These are phyloP conservation scores for Pandemis corylana DNA, from an alignment of 2,888 invertebrate species.

Conservation along the genomic window DNA sequence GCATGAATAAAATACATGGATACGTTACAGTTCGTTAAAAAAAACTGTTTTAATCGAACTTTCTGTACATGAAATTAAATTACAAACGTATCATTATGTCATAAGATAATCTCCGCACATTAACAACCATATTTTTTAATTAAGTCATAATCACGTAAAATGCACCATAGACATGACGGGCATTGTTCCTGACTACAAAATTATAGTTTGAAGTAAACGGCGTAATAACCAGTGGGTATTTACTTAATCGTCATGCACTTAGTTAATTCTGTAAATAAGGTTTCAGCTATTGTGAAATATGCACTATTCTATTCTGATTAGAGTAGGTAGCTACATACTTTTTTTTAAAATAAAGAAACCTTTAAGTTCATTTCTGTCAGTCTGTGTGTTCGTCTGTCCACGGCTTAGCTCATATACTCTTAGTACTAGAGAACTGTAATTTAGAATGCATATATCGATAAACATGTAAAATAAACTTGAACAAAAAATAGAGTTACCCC, in stretches of 20 bases:
- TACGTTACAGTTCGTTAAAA: no score
- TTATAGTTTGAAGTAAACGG: not conserved
- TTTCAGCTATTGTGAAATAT: not conserved
- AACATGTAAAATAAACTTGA: no score
- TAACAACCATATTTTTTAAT: not conserved
- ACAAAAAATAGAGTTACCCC: no score
- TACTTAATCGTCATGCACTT: not conserved
- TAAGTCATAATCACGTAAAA: constrained; percentile 10
- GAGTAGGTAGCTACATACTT: not conserved
- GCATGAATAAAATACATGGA: no score
- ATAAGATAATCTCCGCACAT: not conserved
- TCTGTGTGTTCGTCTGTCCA: no score
- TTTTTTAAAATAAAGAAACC: not conserved
- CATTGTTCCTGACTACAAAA: constrained; percentile 1
- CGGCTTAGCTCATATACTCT: no score
- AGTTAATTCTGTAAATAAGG: not conserved
- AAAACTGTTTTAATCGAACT: not conserved
- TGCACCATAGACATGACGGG: not conserved
- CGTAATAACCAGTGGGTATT: constrained; percentile 2
- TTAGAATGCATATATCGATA: no score
- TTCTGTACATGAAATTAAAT: not conserved
- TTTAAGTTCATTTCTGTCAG: no score
- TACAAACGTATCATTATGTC: not conserved
- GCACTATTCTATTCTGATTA: not conserved
- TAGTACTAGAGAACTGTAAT: no score